Base-by-base conservation (phyloP, 2,888 invertebrate genomes). In the Orthonychiurus folsomi region DNA sequence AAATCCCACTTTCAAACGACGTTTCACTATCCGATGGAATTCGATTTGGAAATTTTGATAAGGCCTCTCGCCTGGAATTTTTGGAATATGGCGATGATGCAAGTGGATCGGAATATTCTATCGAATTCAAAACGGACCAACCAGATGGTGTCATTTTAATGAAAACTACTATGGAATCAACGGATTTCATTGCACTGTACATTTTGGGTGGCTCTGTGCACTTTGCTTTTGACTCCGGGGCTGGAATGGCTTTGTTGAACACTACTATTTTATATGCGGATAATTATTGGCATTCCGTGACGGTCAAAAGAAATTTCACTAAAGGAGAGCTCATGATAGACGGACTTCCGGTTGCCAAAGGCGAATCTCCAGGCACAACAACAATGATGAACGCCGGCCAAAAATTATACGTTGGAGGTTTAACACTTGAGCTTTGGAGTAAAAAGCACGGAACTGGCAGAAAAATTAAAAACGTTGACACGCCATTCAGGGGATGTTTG, bases 91-190 rank as follows among this genome's bases (percentile, higher is more conserved):
- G 65, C 24, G 69, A 66, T 21, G 72, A 72, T 37, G 67, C 62
- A 15, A 63, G 62, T 54, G 59, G 68, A 62, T 78, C 77, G 1
- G 68, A 67, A 0, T 81, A 81, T 65, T 77, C 80, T 3, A 81
- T 95, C 79, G 95, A 84, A 73, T 94, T 99, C 79, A 90, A 91
- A 75, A 93, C 95, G 0, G 85, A 83, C 63, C 86, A 89, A 0
- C 84, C 86, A 3, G 85, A 93, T 69, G 97, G 96, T 0, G 79
- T 97, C 3, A 80, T 99, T 63, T 93, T 94, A 79, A 92, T 77
- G 76, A 78, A 25, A 78, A 83, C 84, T 0, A 85, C 87, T 62
- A 78, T 79, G 15, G 78, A 81, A 1, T 84, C 85, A 23, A 76
- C 77, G 0, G 87, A 89, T 75, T 87, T 86, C 75, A 83, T 90